Evolutionary conservation across 2,113 vertebrate genomes (phyloP), one percentile per base, ranked within the genome.

Genomic region (Ciconia maguari): DNA sequence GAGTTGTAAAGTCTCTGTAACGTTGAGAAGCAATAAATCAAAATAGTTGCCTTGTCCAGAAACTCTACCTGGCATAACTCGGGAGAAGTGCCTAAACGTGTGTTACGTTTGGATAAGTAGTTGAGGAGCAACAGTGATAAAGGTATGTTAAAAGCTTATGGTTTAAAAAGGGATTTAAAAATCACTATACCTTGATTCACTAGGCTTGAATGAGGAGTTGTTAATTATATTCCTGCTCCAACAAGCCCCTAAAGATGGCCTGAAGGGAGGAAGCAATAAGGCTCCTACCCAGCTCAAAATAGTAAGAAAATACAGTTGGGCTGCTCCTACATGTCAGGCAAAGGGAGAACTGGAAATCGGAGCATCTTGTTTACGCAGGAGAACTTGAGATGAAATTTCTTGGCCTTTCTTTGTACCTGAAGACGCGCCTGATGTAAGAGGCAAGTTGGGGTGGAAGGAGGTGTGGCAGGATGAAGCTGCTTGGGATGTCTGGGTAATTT

Each of bases 191-290:
- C 21, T 38, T 38, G 38, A 38, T 38, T 38, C 38, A 38, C 38
- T 38, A 62, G 70, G 52, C 69, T 94, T 94, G 92, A 93, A 52
- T 87, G 74, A 54, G 70, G 93, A 93, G 81, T 72, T 95, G 83
- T 82, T 96, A 72, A 83, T 94, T 80, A 51, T 76, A 13, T 87
- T 94, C 97, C 70, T 96, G 96, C 93, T 94, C 84, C n/a, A 54
- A 93, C 95, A 97, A 76, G 94, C 81, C 93, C 93, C 84, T 94
- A 74, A 83, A 84, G 62, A 94, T 93, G 2, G 91, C 91, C 94
- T 70, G 70, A 69, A 85, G 94, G 95, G 81, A 94, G 83, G 81
- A 96, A 95, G 89, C 89, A 83, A 16, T 72, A 36, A 85, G 57
- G 61, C n/a, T 97, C 76, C 80, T 92, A 34, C 64, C 79, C 69